These are phyloP conservation scores for Syrista parreyssii DNA, from an alignment of 2,888 invertebrate genomes.

Conservation along the genomic window DNA sequence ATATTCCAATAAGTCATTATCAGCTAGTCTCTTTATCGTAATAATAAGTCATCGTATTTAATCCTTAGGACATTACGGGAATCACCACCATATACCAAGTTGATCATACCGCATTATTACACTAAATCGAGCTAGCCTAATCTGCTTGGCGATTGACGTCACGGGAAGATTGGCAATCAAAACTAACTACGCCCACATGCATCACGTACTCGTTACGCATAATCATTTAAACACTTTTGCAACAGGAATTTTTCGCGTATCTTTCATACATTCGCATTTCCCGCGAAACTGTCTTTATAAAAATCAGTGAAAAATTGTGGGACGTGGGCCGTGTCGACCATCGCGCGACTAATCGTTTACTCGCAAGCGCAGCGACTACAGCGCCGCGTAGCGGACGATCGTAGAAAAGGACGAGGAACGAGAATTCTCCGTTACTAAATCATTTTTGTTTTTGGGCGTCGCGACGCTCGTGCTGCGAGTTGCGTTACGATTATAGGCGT, in stretches of 20 bases:
- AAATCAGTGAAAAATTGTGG: neutral
- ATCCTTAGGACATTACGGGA: conserved; percentile 25
- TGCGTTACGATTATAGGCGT: neutral
- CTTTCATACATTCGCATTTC: neutral
- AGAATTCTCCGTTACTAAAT: neutral
- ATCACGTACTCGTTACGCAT: neutral
- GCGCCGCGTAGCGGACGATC: neutral
- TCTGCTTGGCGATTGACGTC: conserved; percentile 39
- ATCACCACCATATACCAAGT: conserved; percentile 36
- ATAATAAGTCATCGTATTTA: conserved; percentile 33
- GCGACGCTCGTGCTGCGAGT: neutral
- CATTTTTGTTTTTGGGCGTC: neutral
- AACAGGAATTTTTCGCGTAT: no score
- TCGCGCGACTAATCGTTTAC: neutral
- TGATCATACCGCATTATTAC: conserved; percentile 36
- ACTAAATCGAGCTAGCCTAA: conserved; percentile 42
- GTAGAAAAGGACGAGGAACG: neutral
- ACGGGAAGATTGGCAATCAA: conserved; percentile 31
- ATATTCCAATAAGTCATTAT: conserved; percentile 57
- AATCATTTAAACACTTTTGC: no score
- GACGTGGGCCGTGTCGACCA: no score
- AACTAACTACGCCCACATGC: neutral
- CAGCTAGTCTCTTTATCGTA: conserved; percentile 41
- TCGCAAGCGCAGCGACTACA: neutral
- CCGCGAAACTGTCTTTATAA: neutral